Percentiles rank a stretch among this genome's conserved stretches.
phyloP scores from a whole-genome alignment of 2,888 invertebrate species.

The Dyspetes luteomarginatus region DNA sequence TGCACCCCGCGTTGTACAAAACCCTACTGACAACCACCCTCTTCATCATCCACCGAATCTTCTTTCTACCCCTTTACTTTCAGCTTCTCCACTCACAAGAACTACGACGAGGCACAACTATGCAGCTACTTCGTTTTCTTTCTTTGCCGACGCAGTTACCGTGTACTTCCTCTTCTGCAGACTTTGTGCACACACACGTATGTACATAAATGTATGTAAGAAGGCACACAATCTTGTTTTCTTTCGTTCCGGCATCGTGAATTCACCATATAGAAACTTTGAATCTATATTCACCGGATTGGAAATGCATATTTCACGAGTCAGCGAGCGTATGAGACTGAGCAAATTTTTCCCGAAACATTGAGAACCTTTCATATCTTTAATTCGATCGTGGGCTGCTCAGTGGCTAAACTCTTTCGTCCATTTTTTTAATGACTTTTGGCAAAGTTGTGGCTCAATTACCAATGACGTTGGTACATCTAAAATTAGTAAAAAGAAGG shows the following conservation, averaged over 20 bases:
- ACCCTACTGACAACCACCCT: slow-evolving; percentile 19
- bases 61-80: slow-evolving; percentile 45
- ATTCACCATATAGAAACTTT: slow-evolving; percentile 49
- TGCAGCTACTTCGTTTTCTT: slow-evolving; percentile 36
- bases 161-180: slow-evolving; percentile 4
- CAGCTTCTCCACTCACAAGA: slow-evolving; percentile 25
- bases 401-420: not conserved
- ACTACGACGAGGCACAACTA: slow-evolving; percentile 40
- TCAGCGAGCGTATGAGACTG: slow-evolving; percentile 52
- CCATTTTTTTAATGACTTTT: too few species aligned
- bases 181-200: slow-evolving; percentile 11
- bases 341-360: slow-evolving; percentile 39
- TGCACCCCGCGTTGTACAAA: slow-evolving; percentile 53
- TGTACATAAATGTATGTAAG: not conserved
- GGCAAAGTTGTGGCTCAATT: too few species aligned
- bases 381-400: not conserved
- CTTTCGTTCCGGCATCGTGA: slow-evolving; percentile 42
- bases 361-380: not conserved
- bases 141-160: slow-evolving; percentile 14
- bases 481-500: too few species aligned
- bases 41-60: slow-evolving; percentile 56
- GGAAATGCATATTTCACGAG: slow-evolving; percentile 68
- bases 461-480: too few species aligned
- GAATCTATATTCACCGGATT: slow-evolving; percentile 63
- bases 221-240: slow-evolving; percentile 33